Percentiles rank a stretch among this genome's conserved stretches.
phyloP scores from a whole-genome alignment of 2,113 vertebrate species.

The Prunella himalayana region DNA sequence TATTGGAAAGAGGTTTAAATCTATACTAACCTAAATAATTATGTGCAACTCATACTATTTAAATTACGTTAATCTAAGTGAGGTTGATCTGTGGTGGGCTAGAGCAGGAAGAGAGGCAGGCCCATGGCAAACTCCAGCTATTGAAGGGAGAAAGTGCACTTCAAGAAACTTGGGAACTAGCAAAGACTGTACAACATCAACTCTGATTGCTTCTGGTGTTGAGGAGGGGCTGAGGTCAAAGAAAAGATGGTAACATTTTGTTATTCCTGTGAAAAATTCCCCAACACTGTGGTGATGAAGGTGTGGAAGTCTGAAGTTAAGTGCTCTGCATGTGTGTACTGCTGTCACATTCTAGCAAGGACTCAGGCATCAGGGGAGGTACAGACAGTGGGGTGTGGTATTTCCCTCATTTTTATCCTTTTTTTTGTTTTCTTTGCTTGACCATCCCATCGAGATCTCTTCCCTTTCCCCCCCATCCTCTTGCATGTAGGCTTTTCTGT shows the following conservation, averaged over 20 bases:
- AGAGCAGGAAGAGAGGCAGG: background rate
- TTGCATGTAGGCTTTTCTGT: background rate
- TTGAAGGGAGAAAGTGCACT: background rate
- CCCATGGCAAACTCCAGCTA: background rate
- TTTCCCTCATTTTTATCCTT: background rate
- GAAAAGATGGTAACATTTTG: background rate
- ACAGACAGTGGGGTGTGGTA: background rate
- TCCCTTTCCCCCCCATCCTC: background rate
- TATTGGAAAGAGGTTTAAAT: background rate
- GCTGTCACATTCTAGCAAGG: background rate
- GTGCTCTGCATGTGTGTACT: background rate
- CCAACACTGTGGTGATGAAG: accelerated
- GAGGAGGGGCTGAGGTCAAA: background rate
- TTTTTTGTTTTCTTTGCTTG: background rate
- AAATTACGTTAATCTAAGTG: background rate
- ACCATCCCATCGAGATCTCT: background rate
- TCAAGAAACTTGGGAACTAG: background rate
- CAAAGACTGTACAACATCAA: background rate
- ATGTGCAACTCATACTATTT: background rate
- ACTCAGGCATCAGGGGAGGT: background rate
- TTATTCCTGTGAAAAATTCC: background rate
- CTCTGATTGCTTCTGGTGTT: background rate
- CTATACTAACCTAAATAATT: background rate
- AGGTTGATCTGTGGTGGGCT: background rate
- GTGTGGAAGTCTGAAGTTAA: background rate